phyloP scores from a whole-genome alignment of 2,888 invertebrate species.

The Sacculina carcini region DNA sequence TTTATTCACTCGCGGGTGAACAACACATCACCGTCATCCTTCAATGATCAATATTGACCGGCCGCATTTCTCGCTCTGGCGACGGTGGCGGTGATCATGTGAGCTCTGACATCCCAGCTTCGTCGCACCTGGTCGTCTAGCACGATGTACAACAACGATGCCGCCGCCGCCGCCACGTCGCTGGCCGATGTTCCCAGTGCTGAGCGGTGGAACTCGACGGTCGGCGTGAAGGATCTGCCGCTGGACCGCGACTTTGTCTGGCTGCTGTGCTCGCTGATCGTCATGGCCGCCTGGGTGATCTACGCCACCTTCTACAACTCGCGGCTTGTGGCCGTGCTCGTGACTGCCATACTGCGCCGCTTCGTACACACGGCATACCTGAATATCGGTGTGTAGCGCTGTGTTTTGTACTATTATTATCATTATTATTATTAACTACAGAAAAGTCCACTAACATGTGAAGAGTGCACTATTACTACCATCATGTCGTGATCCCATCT shows the following conservation, averaged over 20 bases:
- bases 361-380: constrained; percentile 67
- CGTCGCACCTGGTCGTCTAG: too few relatives aligned
- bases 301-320: constrained; percentile 89
- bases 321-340: constrained; percentile 60
- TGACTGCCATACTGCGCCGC: constrained; percentile 64
- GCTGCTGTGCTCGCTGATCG: constrained; percentile 10
- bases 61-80: too few relatives aligned
- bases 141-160: too few relatives aligned
- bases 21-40: too few relatives aligned
- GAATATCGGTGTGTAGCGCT: constrained; percentile 32
- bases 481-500: background rate
- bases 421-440: too few relatives aligned
- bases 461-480: too few relatives aligned
- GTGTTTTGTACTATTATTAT: too few relatives aligned
- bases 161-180: too few relatives aligned
- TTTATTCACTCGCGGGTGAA: too few relatives aligned
- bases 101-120: too few relatives aligned
- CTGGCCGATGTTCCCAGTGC: background rate
- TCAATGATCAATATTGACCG: too few relatives aligned
- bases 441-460: background rate
- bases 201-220: background rate
- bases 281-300: constrained; percentile 41
- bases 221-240: background rate
- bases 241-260: constrained; percentile 11
- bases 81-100: too few relatives aligned